Evolutionary conservation across 1,140 invertebrate species (phyloP).

Genomic region (Dendrolimus punctatus): DNA sequence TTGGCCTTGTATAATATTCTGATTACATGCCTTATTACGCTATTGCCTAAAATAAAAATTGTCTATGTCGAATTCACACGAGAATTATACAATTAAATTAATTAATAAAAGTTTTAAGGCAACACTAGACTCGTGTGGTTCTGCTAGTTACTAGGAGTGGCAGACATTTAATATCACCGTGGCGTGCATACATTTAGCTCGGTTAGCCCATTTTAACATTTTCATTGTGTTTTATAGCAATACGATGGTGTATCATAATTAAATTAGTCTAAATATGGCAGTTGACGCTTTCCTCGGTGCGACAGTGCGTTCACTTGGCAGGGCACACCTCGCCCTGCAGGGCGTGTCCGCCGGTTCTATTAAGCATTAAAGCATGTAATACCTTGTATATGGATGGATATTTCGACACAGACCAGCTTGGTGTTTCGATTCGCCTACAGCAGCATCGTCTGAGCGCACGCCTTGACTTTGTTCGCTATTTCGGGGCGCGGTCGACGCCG

Average conservation of each 20-base stretch:
- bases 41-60: too few relatives aligned
- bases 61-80: slow-evolving; percentile 4
- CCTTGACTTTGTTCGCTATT: slow-evolving; percentile 66
- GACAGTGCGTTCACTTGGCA: not conserved
- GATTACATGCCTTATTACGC: too few relatives aligned
- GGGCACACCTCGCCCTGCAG: slow-evolving; percentile 8
- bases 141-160: not conserved
- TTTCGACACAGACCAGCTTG: not conserved
- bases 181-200: not conserved
- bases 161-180: not conserved
- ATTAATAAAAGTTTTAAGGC: too few relatives aligned
- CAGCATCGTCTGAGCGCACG: slow-evolving; percentile 31
- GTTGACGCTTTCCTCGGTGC: slow-evolving; percentile 5
- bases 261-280: slow-evolving; percentile 7
- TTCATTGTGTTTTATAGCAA: not conserved
- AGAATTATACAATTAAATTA: not conserved
- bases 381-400: too few relatives aligned
- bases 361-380: too few relatives aligned
- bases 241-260: slow-evolving; percentile 5
- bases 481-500: slow-evolving; percentile 58
- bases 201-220: not conserved
- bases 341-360: slow-evolving; percentile 10
- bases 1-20: too few relatives aligned
- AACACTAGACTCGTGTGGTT: not conserved
- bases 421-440: slow-evolving; percentile 9